Base-by-base conservation (phyloP, 2,888 invertebrate species). In the Drosophila neonasuta region DNA sequence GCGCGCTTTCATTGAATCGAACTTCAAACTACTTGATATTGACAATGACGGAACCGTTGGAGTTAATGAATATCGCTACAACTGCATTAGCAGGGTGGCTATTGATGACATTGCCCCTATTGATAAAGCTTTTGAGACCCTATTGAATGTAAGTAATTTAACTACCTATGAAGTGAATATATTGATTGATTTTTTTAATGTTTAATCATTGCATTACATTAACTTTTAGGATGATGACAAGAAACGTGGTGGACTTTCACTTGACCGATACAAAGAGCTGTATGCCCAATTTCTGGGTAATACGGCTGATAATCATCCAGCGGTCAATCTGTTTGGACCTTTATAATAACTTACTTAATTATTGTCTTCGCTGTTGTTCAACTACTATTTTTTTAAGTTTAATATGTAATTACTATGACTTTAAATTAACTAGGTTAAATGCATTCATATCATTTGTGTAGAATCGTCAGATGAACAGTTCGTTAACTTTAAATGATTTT, bases 1-100 rank as follows among this genome's bases (percentile, higher is more conserved):
- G 95, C 95, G 94, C 88, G 95, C 96, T 88, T 96, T 96, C 90
- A 96, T 96, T 88, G 96, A 96, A 89, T 94, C 95, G 56, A 96
- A 96, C 91, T 96, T 96, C 90, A 94, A 94, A 88, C 93, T 95
- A 92, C 94, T 96, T 46, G 96, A 96, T 87, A 92, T 96, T 63
- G 95, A 96, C 86, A 94, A 93, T 61, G 96, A 96, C 83, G 96
- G 96, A 2, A 93, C 96, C 10, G 94, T 96, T 70, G 95, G 94
- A 10, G 91, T 95, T 1, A 95, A 96, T 73, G 96, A 96, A 91
- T 96, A 94, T 90, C 93, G 96, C 85, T 96, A 95, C 89, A 96
- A 95, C 90, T 96, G 96, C 89, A 94, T 96, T 60, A 94, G 95
- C 80, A 93, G 96, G 88, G 94, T 96, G 92, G 95, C 96, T 42